Conservation (phyloP, 2,888 invertebrate genomes). For the Diarsia mendica region DNA sequence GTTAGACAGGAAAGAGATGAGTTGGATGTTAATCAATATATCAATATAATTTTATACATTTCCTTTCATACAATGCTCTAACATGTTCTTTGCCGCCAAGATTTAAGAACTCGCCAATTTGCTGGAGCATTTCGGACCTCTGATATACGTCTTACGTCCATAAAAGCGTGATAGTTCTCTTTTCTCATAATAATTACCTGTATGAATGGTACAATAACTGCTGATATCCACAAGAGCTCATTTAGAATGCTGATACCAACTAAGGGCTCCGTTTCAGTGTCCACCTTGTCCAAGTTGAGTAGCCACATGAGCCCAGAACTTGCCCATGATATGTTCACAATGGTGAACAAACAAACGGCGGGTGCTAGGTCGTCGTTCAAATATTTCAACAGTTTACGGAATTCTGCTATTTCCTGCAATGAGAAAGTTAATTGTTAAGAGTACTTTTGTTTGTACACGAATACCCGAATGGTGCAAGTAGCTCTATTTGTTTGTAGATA, state of each 20-base stretch:
- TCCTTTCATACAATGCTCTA: background rate
- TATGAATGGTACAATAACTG: slow-evolving; percentile 92
- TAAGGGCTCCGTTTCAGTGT: slow-evolving; percentile 90
- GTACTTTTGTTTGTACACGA: background rate
- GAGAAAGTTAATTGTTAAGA: background rate
- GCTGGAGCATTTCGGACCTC: background rate
- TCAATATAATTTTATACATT: background rate
- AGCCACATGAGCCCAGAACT: slow-evolving; percentile 93
- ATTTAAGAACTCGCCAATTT: background rate
- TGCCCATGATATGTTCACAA: slow-evolving; percentile 94
- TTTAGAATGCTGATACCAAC: slow-evolving; percentile 91
- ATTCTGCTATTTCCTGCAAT: slow-evolving; percentile 94
- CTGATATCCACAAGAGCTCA: slow-evolving; percentile 91
- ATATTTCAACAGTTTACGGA: slow-evolving; percentile 94
- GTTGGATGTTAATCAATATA: background rate
- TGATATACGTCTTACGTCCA: background rate
- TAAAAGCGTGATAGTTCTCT: background rate
- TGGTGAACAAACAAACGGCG: slow-evolving; percentile 94
- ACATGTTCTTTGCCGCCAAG: background rate
- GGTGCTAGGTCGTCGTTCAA: slow-evolving; percentile 94
- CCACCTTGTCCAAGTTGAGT: slow-evolving; percentile 90
- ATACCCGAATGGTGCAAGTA: background rate
- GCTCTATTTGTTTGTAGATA: background rate
- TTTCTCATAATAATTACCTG: slow-evolving; percentile 87
- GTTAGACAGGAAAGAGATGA: background rate